Evolutionary conservation across 2,888 invertebrate genomes (phyloP), one percentile per base, ranked within the genome.

Genomic region (Eumerus sabulonum): DNA sequence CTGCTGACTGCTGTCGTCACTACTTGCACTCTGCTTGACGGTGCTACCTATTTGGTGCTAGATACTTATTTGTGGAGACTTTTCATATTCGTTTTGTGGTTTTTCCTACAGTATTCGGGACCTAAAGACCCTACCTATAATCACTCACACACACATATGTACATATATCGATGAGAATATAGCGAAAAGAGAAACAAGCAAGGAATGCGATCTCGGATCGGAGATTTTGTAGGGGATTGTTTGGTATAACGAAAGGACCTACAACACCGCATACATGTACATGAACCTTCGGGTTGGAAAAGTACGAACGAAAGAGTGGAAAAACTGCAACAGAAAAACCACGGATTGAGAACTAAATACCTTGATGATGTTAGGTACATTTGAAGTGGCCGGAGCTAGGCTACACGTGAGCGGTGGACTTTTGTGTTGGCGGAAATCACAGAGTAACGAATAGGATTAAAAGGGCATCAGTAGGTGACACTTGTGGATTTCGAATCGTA

Each of bases 121-220:
- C 76, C 59, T 64, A 64, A 74, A 54, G 74, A 48, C 74, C 63
- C 63, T 73, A 73, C 73, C 68, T 74, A 59, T 51, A 27, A 47
- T 54, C 47, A 66, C 50, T 18, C n/a, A 54, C 48, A 66, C 60
- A 60, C 40, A 12, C 9, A 40, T 11, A 40, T 7, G 7, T 2
- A 7, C 12, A 54, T 19, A 54, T 38, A 44, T 9, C n/a, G 48
- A 47, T 56, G 35, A 16, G 36, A 42, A 36, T 27, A 27, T 7
- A 27, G 27, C 7, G 27, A 12, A 18, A 42, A 38, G 48, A 53
- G 35, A 35, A 64, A 51, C 18, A 62, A 73, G 60, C 56, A 63
- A 79, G 74, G 79, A 79, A 79, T 79, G 79, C 74, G 74, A 79
- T 79, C 74, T 60, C 35, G 47, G 64, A 68, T 74, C 63, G 27